Percentiles rank a stretch among this genome's conserved stretches.
phyloP scores from a whole-genome alignment of 1,140 invertebrate species.

The Drosophila nannoptera region DNA sequence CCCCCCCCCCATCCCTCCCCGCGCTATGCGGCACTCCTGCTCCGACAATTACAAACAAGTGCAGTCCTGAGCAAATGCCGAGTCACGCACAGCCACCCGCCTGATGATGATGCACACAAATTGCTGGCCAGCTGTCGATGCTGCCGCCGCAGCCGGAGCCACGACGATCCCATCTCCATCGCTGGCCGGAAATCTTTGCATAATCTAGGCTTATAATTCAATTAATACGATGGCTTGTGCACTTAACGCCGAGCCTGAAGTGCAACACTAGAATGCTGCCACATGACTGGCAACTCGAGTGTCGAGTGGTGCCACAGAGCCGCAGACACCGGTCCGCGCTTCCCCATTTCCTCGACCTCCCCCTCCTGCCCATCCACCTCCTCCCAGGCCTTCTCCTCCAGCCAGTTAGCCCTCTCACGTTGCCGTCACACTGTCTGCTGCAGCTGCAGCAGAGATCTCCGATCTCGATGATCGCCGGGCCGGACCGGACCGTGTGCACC shows the following conservation, averaged over 20 bases:
- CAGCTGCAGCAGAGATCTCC: slow-evolving; percentile 17
- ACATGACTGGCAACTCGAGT: slow-evolving; percentile 72
- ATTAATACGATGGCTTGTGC: slow-evolving; percentile 73
- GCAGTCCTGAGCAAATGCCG: slow-evolving; percentile 58
- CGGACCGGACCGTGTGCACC: slow-evolving; percentile 48
- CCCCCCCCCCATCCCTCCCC: background rate
- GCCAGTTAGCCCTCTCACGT: background rate
- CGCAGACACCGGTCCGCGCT: background rate
- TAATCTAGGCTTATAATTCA: slow-evolving; percentile 79
- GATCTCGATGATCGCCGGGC: slow-evolving; percentile 6
- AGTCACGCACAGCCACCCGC: slow-evolving; percentile 59
- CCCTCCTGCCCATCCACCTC: background rate
- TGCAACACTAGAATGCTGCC: slow-evolving; percentile 74
- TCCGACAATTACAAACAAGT: slow-evolving; percentile 69
- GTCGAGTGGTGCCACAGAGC: background rate
- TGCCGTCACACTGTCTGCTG: slow-evolving; percentile 73
- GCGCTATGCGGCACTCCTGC: background rate
- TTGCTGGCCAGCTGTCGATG: slow-evolving; percentile 50
- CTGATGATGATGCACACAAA: slow-evolving; percentile 62
- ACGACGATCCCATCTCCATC: background rate
- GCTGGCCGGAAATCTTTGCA: slow-evolving; percentile 77
- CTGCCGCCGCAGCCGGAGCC: slow-evolving; percentile 14
- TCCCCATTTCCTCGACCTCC: background rate
- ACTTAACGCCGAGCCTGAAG: slow-evolving; percentile 66
- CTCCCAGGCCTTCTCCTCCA: background rate